These are phyloP conservation scores for Trachymyrmex cornetzi DNA, from an alignment of 1,140 invertebrate species.

Conservation along the genomic window DNA sequence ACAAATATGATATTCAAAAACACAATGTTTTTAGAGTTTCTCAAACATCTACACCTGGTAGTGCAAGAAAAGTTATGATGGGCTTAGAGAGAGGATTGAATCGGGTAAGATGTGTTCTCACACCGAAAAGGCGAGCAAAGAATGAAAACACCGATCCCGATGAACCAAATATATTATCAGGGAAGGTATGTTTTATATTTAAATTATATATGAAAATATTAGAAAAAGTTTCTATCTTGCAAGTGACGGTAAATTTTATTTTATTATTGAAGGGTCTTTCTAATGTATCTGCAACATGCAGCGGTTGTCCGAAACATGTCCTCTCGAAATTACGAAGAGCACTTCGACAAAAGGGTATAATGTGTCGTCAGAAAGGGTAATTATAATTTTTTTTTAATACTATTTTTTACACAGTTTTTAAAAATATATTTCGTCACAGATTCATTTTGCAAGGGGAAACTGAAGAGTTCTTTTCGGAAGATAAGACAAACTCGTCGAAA, in stretches of 20 bases:
- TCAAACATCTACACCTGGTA: slow-evolving; percentile 84
- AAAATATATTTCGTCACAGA: slow-evolving; percentile 83
- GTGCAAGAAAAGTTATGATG: slow-evolving; percentile 89
- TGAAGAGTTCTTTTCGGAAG: slow-evolving; percentile 77
- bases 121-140: slow-evolving; percentile 88
- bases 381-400: slow-evolving; percentile 11
- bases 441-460: slow-evolving; percentile 90
- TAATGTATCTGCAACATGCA: slow-evolving; percentile 91
- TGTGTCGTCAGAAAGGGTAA: slow-evolving; percentile 91
- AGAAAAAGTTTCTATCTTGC: background rate
- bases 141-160: slow-evolving; percentile 76
- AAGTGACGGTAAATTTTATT: slow-evolving; percentile 26
- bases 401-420: background rate
- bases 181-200: slow-evolving; percentile 84
- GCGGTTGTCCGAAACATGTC: slow-evolving; percentile 89
- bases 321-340: slow-evolving; percentile 89
- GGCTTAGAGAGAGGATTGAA: slow-evolving; percentile 91
- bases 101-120: slow-evolving; percentile 90
- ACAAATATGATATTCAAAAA: slow-evolving; percentile 24
- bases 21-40: slow-evolving; percentile 69
- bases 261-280: slow-evolving; percentile 88
- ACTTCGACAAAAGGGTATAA: slow-evolving; percentile 90
- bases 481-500: slow-evolving; percentile 69
- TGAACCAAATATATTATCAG: slow-evolving; percentile 84
- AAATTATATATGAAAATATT: slow-evolving; percentile 17